Evolutionary conservation across 2,113 vertebrate species (phyloP).

Genomic region (Tupaia chinensis): DNA sequence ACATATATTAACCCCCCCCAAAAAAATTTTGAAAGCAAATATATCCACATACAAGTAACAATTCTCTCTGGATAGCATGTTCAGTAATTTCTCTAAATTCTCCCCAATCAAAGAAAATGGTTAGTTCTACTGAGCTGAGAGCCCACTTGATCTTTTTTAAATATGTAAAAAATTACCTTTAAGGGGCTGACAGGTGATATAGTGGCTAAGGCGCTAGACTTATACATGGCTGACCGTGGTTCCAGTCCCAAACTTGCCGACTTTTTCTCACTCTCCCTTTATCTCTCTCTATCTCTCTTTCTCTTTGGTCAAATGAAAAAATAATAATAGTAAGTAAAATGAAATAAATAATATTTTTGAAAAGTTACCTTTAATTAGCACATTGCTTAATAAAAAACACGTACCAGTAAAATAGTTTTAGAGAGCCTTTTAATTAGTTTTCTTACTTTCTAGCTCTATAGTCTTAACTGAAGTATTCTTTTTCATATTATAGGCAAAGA

Average conservation of each 20-base stretch:
- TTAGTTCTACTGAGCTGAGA: background rate
- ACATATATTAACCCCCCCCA: background rate
- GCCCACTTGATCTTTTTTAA: background rate
- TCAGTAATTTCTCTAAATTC: conserved; percentile 18
- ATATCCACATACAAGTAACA: background rate
- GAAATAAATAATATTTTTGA: too few relatives aligned
- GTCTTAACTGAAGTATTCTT: background rate
- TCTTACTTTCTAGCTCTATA: background rate
- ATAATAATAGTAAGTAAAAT: too few relatives aligned
- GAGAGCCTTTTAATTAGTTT: background rate
- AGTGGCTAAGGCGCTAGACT: too few relatives aligned
- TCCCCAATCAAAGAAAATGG: background rate
- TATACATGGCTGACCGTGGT: too few relatives aligned
- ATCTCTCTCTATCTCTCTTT: too few relatives aligned
- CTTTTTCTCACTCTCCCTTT: too few relatives aligned
- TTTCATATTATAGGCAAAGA: background rate
- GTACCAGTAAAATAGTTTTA: background rate
- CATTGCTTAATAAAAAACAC: background rate
- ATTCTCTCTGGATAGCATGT: background rate
- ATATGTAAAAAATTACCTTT: background rate
- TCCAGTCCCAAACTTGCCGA: too few relatives aligned
- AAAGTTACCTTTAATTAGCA: background rate
- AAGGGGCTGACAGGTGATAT: background rate
- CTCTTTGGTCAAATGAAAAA: too few relatives aligned
- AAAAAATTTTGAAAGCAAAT: background rate